These are phyloP conservation scores for Lysandra bellargus DNA, from an alignment of 2,888 invertebrate species.

Conservation along the genomic window DNA sequence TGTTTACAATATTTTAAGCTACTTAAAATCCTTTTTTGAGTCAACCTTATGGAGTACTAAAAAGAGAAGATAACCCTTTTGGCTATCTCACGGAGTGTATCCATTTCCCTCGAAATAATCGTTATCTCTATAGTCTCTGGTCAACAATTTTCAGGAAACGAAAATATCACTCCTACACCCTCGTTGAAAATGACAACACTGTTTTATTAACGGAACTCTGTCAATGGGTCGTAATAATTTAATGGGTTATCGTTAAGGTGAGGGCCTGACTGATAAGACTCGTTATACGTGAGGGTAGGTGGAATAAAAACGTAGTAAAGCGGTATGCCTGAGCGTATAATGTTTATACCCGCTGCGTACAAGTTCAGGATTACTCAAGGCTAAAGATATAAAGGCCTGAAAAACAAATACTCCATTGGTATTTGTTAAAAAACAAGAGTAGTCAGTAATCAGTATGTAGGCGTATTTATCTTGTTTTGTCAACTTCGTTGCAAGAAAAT, in stretches of 20 bases:
- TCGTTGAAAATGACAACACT: background rate
- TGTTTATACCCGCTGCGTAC: background rate
- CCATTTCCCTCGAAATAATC: background rate
- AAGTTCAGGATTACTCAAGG: background rate
- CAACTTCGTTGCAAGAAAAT: too few species aligned
- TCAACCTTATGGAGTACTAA: too few species aligned
- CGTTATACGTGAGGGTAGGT: background rate
- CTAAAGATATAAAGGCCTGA: background rate
- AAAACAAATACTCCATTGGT: background rate
- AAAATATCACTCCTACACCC: background rate
- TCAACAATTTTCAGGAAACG: conserved; percentile 4
- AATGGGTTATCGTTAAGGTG: conserved; percentile 23
- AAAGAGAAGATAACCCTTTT: too few species aligned
- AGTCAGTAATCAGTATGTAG: too few species aligned
- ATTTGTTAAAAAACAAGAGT: too few species aligned
- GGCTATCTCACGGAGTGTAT: background rate
- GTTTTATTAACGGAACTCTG: conserved; percentile 6
- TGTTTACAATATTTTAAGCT: too few species aligned
- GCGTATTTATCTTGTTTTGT: too few species aligned
- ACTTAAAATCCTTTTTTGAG: too few species aligned
- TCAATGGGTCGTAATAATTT: conserved; percentile 29
- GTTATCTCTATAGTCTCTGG: background rate
- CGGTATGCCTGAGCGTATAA: conserved; percentile 1
- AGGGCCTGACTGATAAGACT: conserved; percentile 17
- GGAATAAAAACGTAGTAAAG: background rate